Conservation (phyloP, 2,113 vertebrate species). For the Furnarius figulus region DNA sequence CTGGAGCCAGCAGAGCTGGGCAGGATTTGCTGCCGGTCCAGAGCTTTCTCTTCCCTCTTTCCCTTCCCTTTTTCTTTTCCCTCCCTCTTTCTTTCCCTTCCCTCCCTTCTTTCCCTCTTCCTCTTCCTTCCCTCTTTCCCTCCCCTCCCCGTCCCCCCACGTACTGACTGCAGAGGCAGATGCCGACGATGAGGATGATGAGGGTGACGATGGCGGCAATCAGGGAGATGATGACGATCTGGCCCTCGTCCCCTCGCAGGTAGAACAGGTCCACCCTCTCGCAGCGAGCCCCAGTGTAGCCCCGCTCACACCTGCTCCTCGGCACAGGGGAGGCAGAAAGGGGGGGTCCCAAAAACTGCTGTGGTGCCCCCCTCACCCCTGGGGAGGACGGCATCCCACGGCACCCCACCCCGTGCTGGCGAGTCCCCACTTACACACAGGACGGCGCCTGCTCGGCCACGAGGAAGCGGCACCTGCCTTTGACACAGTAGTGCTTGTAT, state of each 20-base stretch:
- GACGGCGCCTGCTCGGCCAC: constrained; percentile 10
- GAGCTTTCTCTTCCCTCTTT: too few species aligned
- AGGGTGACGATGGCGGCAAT: constrained; percentile 3
- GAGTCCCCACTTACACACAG: not conserved
- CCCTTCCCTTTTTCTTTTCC: too few species aligned
- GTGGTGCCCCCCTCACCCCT: fast-evolving
- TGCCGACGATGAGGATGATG: not conserved
- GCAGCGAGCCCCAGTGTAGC: constrained; percentile 52
- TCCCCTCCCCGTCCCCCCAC: not conserved
- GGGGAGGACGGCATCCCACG: too few species aligned
- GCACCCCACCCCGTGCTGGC: too few species aligned
- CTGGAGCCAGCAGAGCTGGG: fast-evolving
- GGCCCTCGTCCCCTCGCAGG: constrained; percentile 29
- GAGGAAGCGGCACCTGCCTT: constrained; percentile 48
- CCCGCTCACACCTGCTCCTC: constrained; percentile 4
- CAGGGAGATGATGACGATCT: constrained; percentile 58
- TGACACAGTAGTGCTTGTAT: constrained; percentile 56
- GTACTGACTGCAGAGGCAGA: constrained; percentile 50
- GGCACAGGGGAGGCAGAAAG: not conserved
- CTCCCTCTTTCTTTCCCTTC: not conserved
- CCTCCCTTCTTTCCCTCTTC: too few species aligned
- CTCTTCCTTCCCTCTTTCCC: not conserved
- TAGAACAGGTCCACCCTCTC: constrained; percentile 62
- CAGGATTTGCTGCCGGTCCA: not conserved
- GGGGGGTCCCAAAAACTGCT: not conserved